A percentile compares a stretch with the other conserved stretches of the same genome.
These are phyloP conservation scores for Telmatochromis sp. DNA, from an alignment of 2,113 vertebrate species.

Conservation along the genomic window DNA sequence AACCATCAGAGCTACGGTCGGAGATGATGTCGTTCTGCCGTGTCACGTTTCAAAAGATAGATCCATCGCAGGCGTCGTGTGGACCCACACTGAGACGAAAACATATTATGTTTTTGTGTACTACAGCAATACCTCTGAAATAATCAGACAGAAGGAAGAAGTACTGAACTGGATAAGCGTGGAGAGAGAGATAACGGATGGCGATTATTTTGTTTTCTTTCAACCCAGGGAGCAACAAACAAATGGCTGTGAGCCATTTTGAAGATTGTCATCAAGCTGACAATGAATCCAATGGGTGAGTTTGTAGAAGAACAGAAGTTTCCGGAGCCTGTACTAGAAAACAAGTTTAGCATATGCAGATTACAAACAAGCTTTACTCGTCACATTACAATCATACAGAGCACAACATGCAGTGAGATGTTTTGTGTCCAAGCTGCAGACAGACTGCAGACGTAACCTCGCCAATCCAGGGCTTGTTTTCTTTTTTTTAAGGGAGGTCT, in stretches of 20 bases:
- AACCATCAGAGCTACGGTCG: not conserved
- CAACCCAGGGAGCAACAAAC: not conserved
- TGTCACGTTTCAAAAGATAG: not conserved
- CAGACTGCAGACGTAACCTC: accelerated
- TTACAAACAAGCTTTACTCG: not conserved
- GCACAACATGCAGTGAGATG: not conserved
- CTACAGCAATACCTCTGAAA: not conserved
- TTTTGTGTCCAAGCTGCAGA: not conserved
- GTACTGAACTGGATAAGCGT: not conserved
- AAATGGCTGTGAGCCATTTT: not conserved
- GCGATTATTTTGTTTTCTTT: not conserved
- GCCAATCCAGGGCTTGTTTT: not conserved
- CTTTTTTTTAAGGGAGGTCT: not conserved
- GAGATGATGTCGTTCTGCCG: not conserved
- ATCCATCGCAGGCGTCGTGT: not conserved
- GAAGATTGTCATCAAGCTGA: not conserved
- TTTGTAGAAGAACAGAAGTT: not conserved
- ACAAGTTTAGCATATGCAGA: not conserved
- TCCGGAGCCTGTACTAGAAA: not conserved
- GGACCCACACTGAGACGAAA: not conserved
- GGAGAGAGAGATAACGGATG: not conserved
- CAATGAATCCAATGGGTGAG: not conserved
- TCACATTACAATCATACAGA: not conserved
- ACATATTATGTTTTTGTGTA: not conserved
- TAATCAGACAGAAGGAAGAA: not conserved